Conservation (phyloP, 2,113 vertebrate species). For the Poeciliopsis retropinna region DNA sequence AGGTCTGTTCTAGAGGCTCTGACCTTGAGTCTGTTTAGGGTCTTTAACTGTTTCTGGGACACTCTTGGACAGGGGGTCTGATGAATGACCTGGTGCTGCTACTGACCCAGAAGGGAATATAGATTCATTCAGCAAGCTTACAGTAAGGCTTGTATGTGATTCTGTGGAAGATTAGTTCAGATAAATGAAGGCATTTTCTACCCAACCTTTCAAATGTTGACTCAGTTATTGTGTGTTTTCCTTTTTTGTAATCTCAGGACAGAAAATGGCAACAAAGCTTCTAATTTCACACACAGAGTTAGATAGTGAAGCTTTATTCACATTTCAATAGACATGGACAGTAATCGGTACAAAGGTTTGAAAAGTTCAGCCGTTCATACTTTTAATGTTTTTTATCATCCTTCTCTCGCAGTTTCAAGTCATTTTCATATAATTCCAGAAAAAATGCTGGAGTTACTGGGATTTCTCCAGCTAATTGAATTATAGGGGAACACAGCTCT, state of each 20-base stretch:
- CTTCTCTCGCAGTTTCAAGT: no score
- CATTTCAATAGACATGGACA: slow-evolving; percentile 1
- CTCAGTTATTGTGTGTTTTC: slow-evolving; percentile 1
- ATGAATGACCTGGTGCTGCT: slow-evolving; percentile 73
- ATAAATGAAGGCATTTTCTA: slow-evolving; percentile 35
- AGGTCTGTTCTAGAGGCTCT: slow-evolving; percentile 46
- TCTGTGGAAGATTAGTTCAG: slow-evolving; percentile 28
- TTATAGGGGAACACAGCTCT: no score
- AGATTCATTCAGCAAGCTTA: slow-evolving; percentile 46
- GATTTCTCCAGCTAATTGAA: no score
- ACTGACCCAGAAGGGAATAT: slow-evolving; percentile 68
- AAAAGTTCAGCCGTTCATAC: no score
- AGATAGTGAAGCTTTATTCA: not conserved
- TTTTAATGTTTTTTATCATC: no score
- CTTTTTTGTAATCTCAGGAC: no score
- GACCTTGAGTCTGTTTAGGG: slow-evolving; percentile 64
- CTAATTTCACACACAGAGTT: not conserved
- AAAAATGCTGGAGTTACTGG: no score
- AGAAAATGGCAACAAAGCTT: not conserved
- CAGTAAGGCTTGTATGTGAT: slow-evolving; percentile 46
- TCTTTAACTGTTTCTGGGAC: slow-evolving; percentile 71
- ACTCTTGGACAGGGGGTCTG: slow-evolving; percentile 54
- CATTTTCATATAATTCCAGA: no score
- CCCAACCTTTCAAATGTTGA: slow-evolving; percentile 16
- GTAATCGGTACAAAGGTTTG: no score